phyloP scores from a whole-genome alignment of 2,797 vertebrate species.

The Coreius guichenoti region DNA sequence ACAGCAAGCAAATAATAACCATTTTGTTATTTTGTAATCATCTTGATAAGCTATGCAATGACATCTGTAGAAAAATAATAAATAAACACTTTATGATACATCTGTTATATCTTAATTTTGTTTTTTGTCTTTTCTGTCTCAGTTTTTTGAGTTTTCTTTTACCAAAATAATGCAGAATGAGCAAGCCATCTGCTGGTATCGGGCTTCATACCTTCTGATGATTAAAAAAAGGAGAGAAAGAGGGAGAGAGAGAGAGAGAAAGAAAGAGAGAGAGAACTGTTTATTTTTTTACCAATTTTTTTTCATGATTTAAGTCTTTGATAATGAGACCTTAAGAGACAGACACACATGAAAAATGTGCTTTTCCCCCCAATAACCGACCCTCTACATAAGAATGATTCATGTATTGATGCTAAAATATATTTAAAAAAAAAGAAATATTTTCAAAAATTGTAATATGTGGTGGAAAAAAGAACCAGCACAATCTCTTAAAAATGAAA shows the following conservation, averaged over 20 bases:
- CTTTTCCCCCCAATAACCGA: slow-evolving; percentile 74
- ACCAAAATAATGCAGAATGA: slow-evolving; percentile 62
- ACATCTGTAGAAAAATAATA: slow-evolving; percentile 66
- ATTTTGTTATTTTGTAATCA: slow-evolving; percentile 55
- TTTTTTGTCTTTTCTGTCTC: slow-evolving; percentile 58
- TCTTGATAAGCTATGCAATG: slow-evolving; percentile 69
- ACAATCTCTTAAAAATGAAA: slow-evolving; percentile 41
- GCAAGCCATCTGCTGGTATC: slow-evolving; percentile 53
- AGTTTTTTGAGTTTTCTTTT: slow-evolving; percentile 55
- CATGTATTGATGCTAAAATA: slow-evolving; percentile 64
- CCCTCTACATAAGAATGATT: slow-evolving; percentile 69
- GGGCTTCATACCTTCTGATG: slow-evolving; percentile 53
- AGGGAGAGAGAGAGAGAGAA: background rate
- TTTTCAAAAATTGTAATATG: slow-evolving; percentile 65
- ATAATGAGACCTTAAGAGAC: slow-evolving; percentile 72
- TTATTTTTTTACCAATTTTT: slow-evolving; percentile 53
- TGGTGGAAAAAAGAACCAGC: slow-evolving; percentile 53
- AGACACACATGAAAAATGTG: slow-evolving; percentile 76
- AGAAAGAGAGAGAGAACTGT: background rate
- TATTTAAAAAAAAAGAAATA: slow-evolving; percentile 60
- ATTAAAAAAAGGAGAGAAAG: slow-evolving; percentile 41
- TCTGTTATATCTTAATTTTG: slow-evolving; percentile 64
- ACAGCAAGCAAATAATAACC: slow-evolving; percentile 72
- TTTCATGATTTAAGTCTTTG: slow-evolving; percentile 68
- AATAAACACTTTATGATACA: slow-evolving; percentile 65